Base-by-base conservation (phyloP, 2,113 vertebrate genomes). In the Hippoglossus stenolepis region DNA sequence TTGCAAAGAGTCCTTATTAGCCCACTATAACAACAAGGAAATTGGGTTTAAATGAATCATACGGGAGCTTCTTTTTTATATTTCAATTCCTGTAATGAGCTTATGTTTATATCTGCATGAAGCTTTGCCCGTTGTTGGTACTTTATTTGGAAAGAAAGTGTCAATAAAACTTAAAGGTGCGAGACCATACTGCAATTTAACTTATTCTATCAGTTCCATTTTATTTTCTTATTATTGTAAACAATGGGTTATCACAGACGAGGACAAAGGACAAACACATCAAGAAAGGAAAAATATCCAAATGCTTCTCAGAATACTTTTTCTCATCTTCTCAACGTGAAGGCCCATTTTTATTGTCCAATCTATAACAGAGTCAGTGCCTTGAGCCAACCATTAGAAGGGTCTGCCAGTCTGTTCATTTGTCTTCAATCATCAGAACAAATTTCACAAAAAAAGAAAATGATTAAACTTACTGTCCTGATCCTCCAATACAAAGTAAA, bases 1-100 rank as follows among this genome's bases (percentile, higher is more conserved):
- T 47, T 75, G 51, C 57, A 45, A 51, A 71, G 28, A 76, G 51
- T 57, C 38, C 60, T 76, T 66, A 60, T 60, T 40, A 53, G 13
- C 26, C 58, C 17, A 60, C 63, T 7, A 31, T 31, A 31, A 31
- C 31, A 31, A 31, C 31, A 49, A 20, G 62, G 28, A 77, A 84
- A 79, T 59, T 45, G 28, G 11, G 26, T 75, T 77, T 7, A 65
- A 75, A 70, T 66, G 57, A 24, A 17, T 76, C 21, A 61, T 51
- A 26, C 21, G n/a, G 58, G 9, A 49, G 47, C 54, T 21, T 59
- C 24, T 38, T 76, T 43, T 43, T 12, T 13, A 8, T 11, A 20
- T 75, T 74, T 63, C 6, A 51, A 38, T 53, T 5, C n/a, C 8
- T 63, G 21, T 57, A 67, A 67, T 68, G 59, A 53, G 28, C 74